Percentiles rank a stretch among this genome's conserved stretches.
Evolutionary conservation across 2,888 invertebrate genomes (phyloP).

Genomic region (Tillus elongatus): DNA sequence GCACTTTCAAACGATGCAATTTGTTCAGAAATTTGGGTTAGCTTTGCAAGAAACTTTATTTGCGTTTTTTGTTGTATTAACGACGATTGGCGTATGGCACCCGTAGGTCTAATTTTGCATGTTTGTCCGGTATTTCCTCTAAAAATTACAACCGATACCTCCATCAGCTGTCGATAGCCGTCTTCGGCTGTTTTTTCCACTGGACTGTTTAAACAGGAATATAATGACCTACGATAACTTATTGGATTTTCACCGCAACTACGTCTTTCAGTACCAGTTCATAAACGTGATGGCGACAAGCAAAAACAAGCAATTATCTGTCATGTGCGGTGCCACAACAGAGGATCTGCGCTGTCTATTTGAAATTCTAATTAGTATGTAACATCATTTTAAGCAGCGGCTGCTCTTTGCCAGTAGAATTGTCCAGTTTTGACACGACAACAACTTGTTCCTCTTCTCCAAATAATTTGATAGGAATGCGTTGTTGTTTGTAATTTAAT

Average conservation of each 20-base stretch:
- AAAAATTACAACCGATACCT: slow-evolving; percentile 18
- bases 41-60: too few relatives aligned
- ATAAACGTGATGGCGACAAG: slow-evolving; percentile 17
- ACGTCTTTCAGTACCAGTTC: slow-evolving; percentile 22
- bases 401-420: not conserved
- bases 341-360: slow-evolving; percentile 13
- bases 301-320: slow-evolving; percentile 7
- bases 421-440: not conserved
- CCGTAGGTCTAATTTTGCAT: slow-evolving; percentile 20
- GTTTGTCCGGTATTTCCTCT: slow-evolving; percentile 16
- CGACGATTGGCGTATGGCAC: slow-evolving; percentile 27
- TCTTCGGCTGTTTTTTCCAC: slow-evolving; percentile 19
- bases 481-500: slow-evolving; percentile 20
- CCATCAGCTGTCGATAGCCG: slow-evolving; percentile 22
- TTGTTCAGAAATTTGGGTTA: too few relatives aligned
- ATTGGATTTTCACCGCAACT: slow-evolving; percentile 19
- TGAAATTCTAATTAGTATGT: slow-evolving; percentile 7
- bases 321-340: slow-evolving; percentile 14
- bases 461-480: slow-evolving; percentile 16
- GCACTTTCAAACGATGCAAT: too few relatives aligned
- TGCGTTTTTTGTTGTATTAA: too few relatives aligned
- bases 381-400: not conserved
- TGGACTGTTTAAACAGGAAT: slow-evolving; percentile 20
- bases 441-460: too few relatives aligned
- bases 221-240: slow-evolving; percentile 22